Base-by-base conservation (phyloP, 2,888 invertebrate species). In the Thymelicus lineola region DNA sequence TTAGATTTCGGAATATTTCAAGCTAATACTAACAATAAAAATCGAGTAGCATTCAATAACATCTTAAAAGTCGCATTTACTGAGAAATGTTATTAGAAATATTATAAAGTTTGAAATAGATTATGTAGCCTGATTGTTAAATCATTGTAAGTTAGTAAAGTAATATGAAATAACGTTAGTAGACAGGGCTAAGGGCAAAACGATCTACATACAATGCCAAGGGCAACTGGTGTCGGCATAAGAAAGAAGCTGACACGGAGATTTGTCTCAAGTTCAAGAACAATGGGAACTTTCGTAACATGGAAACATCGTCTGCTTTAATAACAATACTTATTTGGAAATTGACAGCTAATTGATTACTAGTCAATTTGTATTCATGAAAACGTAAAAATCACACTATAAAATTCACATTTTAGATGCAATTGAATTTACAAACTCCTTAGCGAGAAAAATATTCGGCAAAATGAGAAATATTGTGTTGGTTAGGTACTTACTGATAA, bases 131-230 rank as follows among this genome's bases (percentile, higher is more conserved):
- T 15, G 48, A 53, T 53, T 28, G 28, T 28, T 20, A 53, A 53
- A 20, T 53, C 53, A 17, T 4, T 14, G 15, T 17, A 14, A 50
- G 17, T 20, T 10, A 53, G 12, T 50, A 50, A 6, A 53, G 10
- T 17, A 17, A 17, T 17, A 50, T 50, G 7, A n/a, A 50, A 17
- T 42, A 38, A 59, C 48, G 38, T 17, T 45, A 15, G 28, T 20
- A 35, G 42, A 15, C 38, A 12, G 9, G 35, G 5, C 55, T 42
- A 35, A 62, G 61, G 36, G 35, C 46, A 15, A n/a, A 55, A 42
- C 45, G 45, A 67, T 67, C 61, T 61, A 36, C 58, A 69, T 63
- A 70, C 71, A 72, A 70, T 72, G 73, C 60, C 73, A 73, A 73
- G 70, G 73, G 70, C 71, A 68, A 67, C 70, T 50, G 57, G 38